phyloP scores from a whole-genome alignment of 2,113 vertebrate genomes.

The Glaucomys volans region DNA sequence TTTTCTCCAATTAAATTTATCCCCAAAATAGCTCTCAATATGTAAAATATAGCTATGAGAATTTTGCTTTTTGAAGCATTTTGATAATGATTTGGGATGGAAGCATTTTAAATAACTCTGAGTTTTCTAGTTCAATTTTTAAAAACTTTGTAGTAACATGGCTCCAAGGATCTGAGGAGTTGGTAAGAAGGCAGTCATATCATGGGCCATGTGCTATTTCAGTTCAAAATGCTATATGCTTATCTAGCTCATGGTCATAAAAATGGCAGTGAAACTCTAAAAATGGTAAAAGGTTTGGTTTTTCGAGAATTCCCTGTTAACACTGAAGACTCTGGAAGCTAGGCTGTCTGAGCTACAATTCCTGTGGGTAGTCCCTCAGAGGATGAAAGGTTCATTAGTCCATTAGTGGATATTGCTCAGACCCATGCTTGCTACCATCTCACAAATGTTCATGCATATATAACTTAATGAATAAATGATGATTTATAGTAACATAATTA shows the following conservation, averaged over 20 bases:
- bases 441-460: neutral
- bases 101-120: neutral
- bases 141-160: neutral
- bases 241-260: neutral
- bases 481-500: neutral
- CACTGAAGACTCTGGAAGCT: neutral
- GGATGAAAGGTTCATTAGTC: neutral
- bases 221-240: neutral
- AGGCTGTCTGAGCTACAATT: neutral
- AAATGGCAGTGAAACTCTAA: neutral
- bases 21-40: neutral
- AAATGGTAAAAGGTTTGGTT: neutral
- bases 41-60: neutral
- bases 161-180: neutral
- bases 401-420: neutral
- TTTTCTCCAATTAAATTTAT: slow-evolving; percentile 25
- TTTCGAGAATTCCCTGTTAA: slow-evolving; percentile 24
- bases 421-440: neutral
- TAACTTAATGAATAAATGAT: slow-evolving; percentile 47
- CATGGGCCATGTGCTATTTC: neutral
- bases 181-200: neutral
- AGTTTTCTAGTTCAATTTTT: neutral
- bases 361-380: neutral
- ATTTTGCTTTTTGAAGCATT: neutral
- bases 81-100: neutral